These are phyloP conservation scores for Helicoverpa assulta DNA, from an alignment of 2,888 invertebrate species.

Conservation along the genomic window DNA sequence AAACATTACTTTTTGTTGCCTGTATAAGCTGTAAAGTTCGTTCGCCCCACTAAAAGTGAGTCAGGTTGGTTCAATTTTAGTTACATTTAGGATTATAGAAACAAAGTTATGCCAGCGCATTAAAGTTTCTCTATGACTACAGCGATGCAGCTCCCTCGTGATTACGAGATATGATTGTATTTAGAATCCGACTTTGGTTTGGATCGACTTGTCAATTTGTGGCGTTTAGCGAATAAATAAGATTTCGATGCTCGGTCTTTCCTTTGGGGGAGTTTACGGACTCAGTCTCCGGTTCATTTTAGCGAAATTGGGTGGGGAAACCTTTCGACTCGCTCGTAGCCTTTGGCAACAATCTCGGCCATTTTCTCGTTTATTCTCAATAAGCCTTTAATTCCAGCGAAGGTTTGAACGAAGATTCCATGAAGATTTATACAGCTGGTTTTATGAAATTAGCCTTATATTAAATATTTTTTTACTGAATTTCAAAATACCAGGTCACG, in stretches of 20 bases:
- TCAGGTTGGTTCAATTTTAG: conserved; percentile 42
- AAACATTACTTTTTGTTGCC: conserved; percentile 47
- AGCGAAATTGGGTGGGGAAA: conserved; percentile 63
- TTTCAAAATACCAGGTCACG: conserved; percentile 29
- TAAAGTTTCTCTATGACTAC: conserved; percentile 41
- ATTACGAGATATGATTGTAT: conserved; percentile 27
- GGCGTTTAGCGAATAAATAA: conserved; percentile 51
- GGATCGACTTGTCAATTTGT: conserved; percentile 52
- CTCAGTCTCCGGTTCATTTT: conserved; percentile 47
- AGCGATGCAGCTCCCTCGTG: conserved; percentile 42
- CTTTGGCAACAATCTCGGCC: conserved; percentile 62
- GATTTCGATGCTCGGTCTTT: conserved; percentile 41
- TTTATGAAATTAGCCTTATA: conserved; percentile 24
- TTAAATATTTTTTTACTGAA: conserved; percentile 27
- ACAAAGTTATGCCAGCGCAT: conserved; percentile 42
- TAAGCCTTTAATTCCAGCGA: conserved; percentile 62
- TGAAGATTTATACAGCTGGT: conserved; percentile 48
- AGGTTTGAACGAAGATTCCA: conserved; percentile 41
- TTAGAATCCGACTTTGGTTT: conserved; percentile 32
- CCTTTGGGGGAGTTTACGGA: conserved; percentile 41
- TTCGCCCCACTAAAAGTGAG: conserved; percentile 42
- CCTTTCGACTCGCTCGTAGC: conserved; percentile 59
- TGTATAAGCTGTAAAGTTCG: conserved; percentile 32
- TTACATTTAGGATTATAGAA: conserved; percentile 45
- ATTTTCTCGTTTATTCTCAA: conserved; percentile 65